A percentile compares a stretch with the other conserved stretches of the same genome.
phyloP scores from a whole-genome alignment of 2,797 vertebrate species.

The Squalus acanthias region DNA sequence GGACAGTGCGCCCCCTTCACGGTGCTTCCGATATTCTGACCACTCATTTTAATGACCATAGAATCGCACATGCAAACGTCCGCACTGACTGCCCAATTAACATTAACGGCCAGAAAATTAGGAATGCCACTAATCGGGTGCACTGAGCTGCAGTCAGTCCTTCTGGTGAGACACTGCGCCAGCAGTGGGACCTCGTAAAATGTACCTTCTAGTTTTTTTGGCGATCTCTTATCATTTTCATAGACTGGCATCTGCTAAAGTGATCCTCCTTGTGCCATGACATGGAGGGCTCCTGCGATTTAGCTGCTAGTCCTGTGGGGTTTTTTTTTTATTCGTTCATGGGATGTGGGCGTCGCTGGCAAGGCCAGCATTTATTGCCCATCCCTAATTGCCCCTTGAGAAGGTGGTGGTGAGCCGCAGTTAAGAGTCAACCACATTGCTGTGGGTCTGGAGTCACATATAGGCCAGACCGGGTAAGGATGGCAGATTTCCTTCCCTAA shows the following conservation, averaged over 20 bases:
- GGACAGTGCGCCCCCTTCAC: not conserved
- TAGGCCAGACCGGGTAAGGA: no score
- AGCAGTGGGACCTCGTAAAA: not conserved
- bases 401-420: no score
- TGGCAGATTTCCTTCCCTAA: no score
- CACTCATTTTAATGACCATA: not conserved
- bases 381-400: no score
- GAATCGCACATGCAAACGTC: not conserved
- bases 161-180: not conserved
- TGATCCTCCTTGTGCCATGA: not conserved
- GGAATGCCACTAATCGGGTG: not conserved
- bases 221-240: not conserved
- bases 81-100: not conserved
- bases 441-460: no score
- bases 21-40: not conserved
- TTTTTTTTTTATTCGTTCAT: no score
- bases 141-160: not conserved
- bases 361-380: no score
- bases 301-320: not conserved
- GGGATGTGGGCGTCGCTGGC: no score
- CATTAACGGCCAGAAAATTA: not conserved
- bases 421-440: no score
- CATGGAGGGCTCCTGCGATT: not conserved
- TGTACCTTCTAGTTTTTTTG: not conserved
- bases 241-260: not conserved